phyloP scores from a whole-genome alignment of 2,888 invertebrate species.

The Gastrophysa polygoni region DNA sequence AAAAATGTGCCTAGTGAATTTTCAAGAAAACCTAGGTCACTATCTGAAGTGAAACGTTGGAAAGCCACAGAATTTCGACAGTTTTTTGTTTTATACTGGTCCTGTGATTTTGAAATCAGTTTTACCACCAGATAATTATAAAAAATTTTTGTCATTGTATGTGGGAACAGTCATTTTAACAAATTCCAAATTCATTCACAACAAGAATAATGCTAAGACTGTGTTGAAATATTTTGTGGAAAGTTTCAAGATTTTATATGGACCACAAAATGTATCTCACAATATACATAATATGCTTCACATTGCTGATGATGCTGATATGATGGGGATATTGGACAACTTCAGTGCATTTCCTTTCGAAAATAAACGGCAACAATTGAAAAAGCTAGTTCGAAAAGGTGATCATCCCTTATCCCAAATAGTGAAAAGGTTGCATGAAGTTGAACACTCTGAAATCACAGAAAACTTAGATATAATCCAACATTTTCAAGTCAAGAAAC shows the following conservation, averaged over 20 bases:
- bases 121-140: conserved; percentile 20
- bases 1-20: conserved; percentile 33
- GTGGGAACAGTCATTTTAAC: conserved; percentile 35
- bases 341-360: conserved; percentile 28
- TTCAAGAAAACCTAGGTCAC: conserved; percentile 31
- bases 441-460: conserved; percentile 8
- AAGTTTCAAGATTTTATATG: conserved; percentile 32
- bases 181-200: conserved; percentile 5
- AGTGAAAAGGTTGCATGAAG: conserved; percentile 16
- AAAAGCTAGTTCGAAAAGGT: conserved; percentile 21
- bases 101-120: conserved; percentile 17
- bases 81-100: conserved; percentile 16
- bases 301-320: conserved; percentile 31
- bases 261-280: conserved; percentile 31
- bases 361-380: conserved; percentile 34
- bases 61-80: conserved; percentile 15
- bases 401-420: conserved; percentile 20
- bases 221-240: conserved; percentile 36
- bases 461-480: conserved; percentile 3
- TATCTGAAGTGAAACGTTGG: conserved; percentile 9
- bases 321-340: conserved; percentile 31
- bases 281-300: conserved; percentile 40
- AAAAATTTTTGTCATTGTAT: conserved; percentile 36
- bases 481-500: conserved; percentile 7
- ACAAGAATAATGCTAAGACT: conserved; percentile 13